These are phyloP conservation scores for Lasaia peninsularis DNA, from an alignment of 1,140 invertebrate species.

Conservation along the genomic window DNA sequence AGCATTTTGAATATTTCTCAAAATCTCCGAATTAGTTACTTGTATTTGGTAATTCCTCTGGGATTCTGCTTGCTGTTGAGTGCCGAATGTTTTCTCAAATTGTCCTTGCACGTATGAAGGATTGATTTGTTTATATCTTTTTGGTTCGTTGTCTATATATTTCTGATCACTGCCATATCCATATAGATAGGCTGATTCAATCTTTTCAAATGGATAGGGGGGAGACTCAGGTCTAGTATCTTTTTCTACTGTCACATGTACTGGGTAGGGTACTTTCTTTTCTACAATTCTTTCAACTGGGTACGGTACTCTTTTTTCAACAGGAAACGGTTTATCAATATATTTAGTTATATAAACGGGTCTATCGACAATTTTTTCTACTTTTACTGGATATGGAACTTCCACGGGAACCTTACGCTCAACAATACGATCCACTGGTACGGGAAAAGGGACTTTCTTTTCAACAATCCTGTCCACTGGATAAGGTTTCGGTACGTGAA, in stretches of 20 bases:
- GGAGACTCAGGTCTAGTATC: constrained; percentile 57
- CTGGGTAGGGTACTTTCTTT: constrained; percentile 74
- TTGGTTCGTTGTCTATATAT: constrained; percentile 27
- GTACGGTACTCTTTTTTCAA: constrained; percentile 71
- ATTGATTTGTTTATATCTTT: constrained; percentile 29
- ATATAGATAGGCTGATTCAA: constrained; percentile 28
- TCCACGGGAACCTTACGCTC: constrained; percentile 74
- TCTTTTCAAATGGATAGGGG: constrained; percentile 50
- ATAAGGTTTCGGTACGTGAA: constrained; percentile 65
- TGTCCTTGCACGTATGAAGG: constrained; percentile 20
- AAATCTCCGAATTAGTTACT: constrained; percentile 30
- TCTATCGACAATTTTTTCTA: constrained; percentile 75
- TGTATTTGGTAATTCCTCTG: constrained; percentile 34
- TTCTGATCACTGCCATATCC: constrained; percentile 27
- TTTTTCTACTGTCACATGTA: constrained; percentile 74
- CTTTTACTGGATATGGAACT: constrained; percentile 77
- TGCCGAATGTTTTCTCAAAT: constrained; percentile 15
- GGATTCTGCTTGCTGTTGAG: constrained; percentile 28
- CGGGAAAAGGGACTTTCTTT: constrained; percentile 77
- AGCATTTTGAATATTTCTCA: constrained; percentile 37
- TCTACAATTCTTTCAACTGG: constrained; percentile 70
- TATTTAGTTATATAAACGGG: constrained; percentile 74
- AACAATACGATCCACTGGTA: constrained; percentile 74
- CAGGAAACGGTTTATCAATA: constrained; percentile 72
- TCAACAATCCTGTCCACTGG: constrained; percentile 77